A percentile compares a stretch with the other conserved stretches of the same genome.
These are phyloP conservation scores for Diogma glabrata DNA, from an alignment of 2,888 invertebrate genomes.

Conservation along the genomic window DNA sequence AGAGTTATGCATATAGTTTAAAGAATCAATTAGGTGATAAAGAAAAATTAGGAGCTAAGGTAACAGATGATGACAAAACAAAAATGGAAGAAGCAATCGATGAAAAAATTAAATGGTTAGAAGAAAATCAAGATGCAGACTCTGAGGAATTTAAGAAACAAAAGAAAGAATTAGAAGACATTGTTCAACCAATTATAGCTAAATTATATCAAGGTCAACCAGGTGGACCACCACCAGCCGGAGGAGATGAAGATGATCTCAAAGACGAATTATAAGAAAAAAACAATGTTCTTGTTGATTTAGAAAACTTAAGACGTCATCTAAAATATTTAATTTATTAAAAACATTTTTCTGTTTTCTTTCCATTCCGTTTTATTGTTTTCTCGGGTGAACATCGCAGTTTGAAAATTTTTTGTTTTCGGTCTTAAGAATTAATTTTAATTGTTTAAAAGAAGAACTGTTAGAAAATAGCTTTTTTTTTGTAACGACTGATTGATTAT, in stretches of 20 bases:
- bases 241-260: constrained; percentile 59
- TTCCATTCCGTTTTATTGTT: too few species aligned
- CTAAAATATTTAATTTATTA: too few species aligned
- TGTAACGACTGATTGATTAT: too few species aligned
- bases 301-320: too few species aligned
- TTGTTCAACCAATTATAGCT: constrained; percentile 94
- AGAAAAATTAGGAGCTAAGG: constrained; percentile 90
- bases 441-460: too few species aligned
- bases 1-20: constrained; percentile 93
- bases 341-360: too few species aligned
- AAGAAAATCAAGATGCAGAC: constrained; percentile 87
- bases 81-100: constrained; percentile 95
- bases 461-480: too few species aligned
- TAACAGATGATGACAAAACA: constrained; percentile 78
- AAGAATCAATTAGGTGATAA: constrained; percentile 96
- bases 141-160: constrained; percentile 87
- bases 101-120: constrained; percentile 95
- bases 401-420: too few species aligned
- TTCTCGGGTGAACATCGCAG: too few species aligned
- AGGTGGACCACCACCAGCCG: constrained; percentile 66
- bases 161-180: constrained; percentile 88
- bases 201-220: constrained; percentile 89
- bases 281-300: constrained; percentile 2
- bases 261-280: constrained; percentile 67
- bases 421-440: too few species aligned